Evolutionary conservation across 2,888 invertebrate species (phyloP), one percentile per base, ranked within the genome.

Genomic region (Tridacna crocea): DNA sequence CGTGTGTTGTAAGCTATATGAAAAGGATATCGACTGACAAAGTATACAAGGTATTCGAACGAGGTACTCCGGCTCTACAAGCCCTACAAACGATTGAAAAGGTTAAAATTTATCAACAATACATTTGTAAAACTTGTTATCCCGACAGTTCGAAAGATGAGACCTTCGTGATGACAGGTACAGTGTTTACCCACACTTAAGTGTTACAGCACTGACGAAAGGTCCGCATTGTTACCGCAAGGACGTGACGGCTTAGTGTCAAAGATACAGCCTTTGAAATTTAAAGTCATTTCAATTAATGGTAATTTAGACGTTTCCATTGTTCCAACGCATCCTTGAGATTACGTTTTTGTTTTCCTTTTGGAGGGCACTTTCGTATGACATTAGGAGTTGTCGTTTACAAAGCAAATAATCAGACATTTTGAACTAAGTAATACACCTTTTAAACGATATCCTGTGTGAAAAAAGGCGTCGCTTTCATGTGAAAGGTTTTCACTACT

Each of bases 141-240:
- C 36, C 36, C 36, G 36, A 4, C 2, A 36, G 36, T 36, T 36
- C 3, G 36, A 36, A 36, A 36, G 36, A 36, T n/a, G 61, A 61
- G 61, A 24, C n/a, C 3, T 61, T 61, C 22, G 26, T 61, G 1
- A 61, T 70, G 70, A 70, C 70, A 70, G 70, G 70, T 48, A 70
- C 51, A 11, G 48, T 70, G 70, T 70, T 70, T 70, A 24, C 70
- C 51, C 19, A 70, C 70, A 70, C 70, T 70, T 70, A 70, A 70
- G 70, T 70, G 70, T 70, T 70, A 70, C 70, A 70, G 51, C 51
- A 51, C 51, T 70, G 51, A 70, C 70, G 70, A 48, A 70, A 70
- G 70, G 70, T 51, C 24, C 51, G 24, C 24, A 70, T 70, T 70
- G 70, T 70, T 51, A 24, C 19, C n/a, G 24, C 22, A 70, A 70